These are phyloP conservation scores for Hyposoter didymator DNA, from an alignment of 2,888 invertebrate species.

Conservation along the genomic window DNA sequence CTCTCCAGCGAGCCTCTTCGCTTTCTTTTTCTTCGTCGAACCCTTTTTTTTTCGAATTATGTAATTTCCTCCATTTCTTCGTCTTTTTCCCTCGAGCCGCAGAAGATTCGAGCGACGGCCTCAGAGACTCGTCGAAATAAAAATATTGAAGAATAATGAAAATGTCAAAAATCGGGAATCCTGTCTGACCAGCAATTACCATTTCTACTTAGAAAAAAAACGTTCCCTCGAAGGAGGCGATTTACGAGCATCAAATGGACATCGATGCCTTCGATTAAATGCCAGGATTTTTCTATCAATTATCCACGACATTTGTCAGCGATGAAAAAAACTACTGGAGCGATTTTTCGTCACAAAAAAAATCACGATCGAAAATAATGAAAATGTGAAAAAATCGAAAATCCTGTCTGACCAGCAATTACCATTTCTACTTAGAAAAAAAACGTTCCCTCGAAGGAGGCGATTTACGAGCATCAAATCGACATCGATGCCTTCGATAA, in stretches of 20 bases:
- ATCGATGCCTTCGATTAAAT: neutral
- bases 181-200: slow-evolving; percentile 32
- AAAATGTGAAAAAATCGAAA: neutral
- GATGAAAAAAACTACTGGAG: too few relatives aligned
- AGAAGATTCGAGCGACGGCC: neutral
- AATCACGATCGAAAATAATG: slow-evolving; percentile 17
- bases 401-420: slow-evolving; percentile 33
- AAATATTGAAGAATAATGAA: slow-evolving; percentile 13
- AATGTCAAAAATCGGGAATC: neutral
- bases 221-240: neutral
- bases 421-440: slow-evolving; percentile 19
- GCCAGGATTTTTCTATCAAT: slow-evolving; percentile 1
- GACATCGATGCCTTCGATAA: neutral
- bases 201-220: slow-evolving; percentile 13
- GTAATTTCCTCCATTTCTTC: slow-evolving; percentile 19
- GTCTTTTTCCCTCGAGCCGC: neutral
- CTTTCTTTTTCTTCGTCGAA: neutral
- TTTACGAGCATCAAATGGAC: neutral
- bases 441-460: neutral
- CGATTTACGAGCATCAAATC: neutral
- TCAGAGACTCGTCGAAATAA: neutral
- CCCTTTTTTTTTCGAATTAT: slow-evolving; percentile 19
- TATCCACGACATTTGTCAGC: too few relatives aligned
- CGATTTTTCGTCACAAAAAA: neutral
- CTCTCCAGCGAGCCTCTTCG: neutral